Conservation (phyloP, 2,888 invertebrate genomes). For the Melinaea menophilus region DNA sequence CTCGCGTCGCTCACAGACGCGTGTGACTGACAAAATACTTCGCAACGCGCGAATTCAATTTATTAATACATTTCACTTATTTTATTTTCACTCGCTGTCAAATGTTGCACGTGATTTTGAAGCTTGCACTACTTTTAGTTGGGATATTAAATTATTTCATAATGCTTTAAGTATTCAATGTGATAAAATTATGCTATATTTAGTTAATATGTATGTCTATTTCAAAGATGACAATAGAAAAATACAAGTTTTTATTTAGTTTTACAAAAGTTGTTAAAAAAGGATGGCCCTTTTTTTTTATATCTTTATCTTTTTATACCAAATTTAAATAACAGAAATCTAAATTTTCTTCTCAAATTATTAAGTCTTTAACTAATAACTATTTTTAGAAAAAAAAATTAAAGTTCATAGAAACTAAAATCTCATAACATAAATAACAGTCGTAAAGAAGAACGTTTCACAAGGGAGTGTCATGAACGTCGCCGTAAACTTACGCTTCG, state of each 20-base stretch:
- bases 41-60: constrained; percentile 35
- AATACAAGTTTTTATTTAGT: no score
- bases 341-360: no score
- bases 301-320: no score
- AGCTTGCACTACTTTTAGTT: constrained; percentile 11
- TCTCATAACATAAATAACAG: constrained; percentile 15
- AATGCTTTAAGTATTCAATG: background rate
- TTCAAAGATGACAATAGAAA: no score
- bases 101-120: constrained; percentile 23
- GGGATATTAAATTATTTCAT: background rate
- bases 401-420: background rate
- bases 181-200: background rate
- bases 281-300: no score
- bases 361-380: no score
- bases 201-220: background rate
- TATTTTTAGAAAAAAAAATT: no score
- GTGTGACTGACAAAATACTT: constrained; percentile 37
- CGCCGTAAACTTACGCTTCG: constrained; percentile 32
- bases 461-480: constrained; percentile 25
- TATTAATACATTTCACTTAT: constrained; percentile 27
- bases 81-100: constrained; percentile 27
- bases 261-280: no score
- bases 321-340: no score
- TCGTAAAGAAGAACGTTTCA: constrained; percentile 24
- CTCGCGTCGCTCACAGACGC: constrained; percentile 36